Conservation (phyloP, 2,113 vertebrate genomes). For the Gambusia holbrooki region DNA sequence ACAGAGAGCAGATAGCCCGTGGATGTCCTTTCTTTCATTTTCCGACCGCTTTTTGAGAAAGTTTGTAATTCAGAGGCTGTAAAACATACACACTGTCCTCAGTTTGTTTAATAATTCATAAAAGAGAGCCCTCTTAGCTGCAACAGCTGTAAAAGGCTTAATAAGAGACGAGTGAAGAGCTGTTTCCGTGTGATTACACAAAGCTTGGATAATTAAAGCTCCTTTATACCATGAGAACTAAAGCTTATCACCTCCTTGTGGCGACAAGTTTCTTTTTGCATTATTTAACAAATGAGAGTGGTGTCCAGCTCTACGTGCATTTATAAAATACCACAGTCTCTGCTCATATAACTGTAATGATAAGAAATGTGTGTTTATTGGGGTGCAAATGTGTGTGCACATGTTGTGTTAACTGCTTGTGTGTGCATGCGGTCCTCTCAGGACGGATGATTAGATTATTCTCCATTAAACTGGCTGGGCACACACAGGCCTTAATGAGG, state of each 20-base stretch:
- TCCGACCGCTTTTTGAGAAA: slow-evolving; percentile 30
- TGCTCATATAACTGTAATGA: slow-evolving; percentile 26
- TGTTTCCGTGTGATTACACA: slow-evolving; percentile 75
- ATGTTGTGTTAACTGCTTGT: slow-evolving; percentile 15
- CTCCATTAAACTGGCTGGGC: slow-evolving; percentile 53
- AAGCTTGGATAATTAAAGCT: slow-evolving; percentile 72
- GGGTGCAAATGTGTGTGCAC: neutral
- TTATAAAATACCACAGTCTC: slow-evolving; percentile 17
- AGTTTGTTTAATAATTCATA: slow-evolving; percentile 72
- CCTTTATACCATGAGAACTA: slow-evolving; percentile 67
- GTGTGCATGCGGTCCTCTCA: slow-evolving; percentile 34
- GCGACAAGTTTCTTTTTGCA: slow-evolving; percentile 64
- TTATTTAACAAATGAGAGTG: slow-evolving; percentile 69
- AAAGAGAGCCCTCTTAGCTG: slow-evolving; percentile 61
- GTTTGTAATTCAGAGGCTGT: slow-evolving; percentile 28
- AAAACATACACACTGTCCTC: slow-evolving; percentile 47
- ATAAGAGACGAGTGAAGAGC: slow-evolving; percentile 69
- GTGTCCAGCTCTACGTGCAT: slow-evolving; percentile 31
- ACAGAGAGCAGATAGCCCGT: slow-evolving; percentile 32
- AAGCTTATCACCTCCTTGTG: slow-evolving; percentile 65
- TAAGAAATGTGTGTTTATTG: neutral
- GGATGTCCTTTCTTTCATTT: slow-evolving; percentile 52
- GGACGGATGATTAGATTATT: slow-evolving; percentile 66
- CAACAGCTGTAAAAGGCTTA: slow-evolving; percentile 68
- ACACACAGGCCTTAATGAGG: slow-evolving; percentile 64